Evolutionary conservation across 1,140 invertebrate genomes (phyloP).

Genomic region (Acyrthosiphon pisum): DNA sequence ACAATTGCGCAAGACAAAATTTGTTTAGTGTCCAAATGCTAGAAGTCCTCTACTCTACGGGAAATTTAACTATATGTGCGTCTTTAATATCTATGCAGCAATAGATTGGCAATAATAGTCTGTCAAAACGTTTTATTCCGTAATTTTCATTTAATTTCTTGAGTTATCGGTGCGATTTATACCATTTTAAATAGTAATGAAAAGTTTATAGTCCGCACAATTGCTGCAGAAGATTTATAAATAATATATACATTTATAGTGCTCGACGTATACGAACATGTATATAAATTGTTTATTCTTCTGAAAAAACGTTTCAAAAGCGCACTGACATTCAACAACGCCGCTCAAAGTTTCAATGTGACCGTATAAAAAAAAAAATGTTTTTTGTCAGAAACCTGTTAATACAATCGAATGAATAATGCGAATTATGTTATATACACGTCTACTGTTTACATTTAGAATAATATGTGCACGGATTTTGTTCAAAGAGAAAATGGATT

Average conservation of each 20-base stretch:
- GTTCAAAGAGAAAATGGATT: background rate
- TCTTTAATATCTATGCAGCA: too few relatives aligned
- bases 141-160: background rate
- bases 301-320: background rate
- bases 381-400: too few relatives aligned
- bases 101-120: too few relatives aligned
- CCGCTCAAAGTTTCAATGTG: background rate
- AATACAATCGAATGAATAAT: background rate
- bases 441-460: background rate
- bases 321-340: too few relatives aligned
- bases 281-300: background rate
- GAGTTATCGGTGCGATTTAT: background rate
- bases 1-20: too few relatives aligned
- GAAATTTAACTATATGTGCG: too few relatives aligned
- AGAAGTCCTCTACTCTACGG: too few relatives aligned
- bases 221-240: background rate
- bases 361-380: too few relatives aligned
- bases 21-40: too few relatives aligned
- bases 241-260: background rate
- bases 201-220: background rate
- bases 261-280: background rate
- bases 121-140: too few relatives aligned
- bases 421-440: background rate
- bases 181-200: background rate
- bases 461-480: background rate